Conservation (phyloP, 2,797 vertebrate genomes). For the Anguilla megastoma region DNA sequence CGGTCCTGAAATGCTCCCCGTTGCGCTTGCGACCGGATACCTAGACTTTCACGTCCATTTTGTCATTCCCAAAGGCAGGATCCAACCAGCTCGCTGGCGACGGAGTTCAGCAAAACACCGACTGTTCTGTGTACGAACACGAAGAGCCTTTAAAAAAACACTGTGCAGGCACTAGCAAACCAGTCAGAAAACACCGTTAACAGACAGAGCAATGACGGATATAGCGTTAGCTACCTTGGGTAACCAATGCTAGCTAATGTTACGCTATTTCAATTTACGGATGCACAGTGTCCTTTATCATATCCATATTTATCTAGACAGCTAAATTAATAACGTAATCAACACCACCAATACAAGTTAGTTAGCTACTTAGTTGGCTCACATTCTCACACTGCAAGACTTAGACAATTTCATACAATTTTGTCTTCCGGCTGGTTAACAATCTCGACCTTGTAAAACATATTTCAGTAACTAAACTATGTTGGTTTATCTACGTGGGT, state of each 20-base stretch:
- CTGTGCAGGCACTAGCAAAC: neutral
- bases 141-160: conserved; percentile 24
- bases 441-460: too few species aligned
- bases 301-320: neutral
- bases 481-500: too few species aligned
- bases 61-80: neutral
- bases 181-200: too few species aligned
- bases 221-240: too few species aligned
- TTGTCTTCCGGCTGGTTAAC: too few species aligned
- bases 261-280: neutral
- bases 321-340: neutral
- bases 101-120: neutral
- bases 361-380: neutral
- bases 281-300: neutral
- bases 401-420: neutral
- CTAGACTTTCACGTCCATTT: neutral
- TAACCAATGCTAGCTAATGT: neutral
- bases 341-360: neutral
- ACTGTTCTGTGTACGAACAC: neutral
- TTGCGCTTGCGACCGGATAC: neutral
- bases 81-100: neutral
- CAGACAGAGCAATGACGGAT: too few species aligned
- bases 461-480: too few species aligned
- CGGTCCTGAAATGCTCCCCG: neutral
- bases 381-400: neutral